phyloP scores from a whole-genome alignment of 2,797 vertebrate genomes.

The Hapalemur alaotrensis region DNA sequence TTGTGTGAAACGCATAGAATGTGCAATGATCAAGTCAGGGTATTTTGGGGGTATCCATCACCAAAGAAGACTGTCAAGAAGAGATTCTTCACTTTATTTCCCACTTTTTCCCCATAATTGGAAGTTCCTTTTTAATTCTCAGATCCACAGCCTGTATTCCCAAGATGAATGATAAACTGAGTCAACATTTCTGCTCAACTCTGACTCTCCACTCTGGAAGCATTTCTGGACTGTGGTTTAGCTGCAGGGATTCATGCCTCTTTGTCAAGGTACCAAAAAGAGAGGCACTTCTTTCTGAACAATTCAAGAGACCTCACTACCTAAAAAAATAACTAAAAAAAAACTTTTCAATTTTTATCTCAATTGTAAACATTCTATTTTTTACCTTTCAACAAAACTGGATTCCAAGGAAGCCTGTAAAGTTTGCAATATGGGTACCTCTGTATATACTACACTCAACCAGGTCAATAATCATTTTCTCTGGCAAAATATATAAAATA shows the following conservation, averaged over 20 bases:
- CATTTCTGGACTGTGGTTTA: neutral
- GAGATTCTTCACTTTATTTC: neutral
- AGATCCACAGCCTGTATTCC: neutral
- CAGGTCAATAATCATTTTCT: neutral
- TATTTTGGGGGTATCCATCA: neutral
- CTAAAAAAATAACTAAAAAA: neutral
- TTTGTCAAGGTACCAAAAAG: neutral
- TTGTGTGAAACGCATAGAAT: neutral
- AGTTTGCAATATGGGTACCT: neutral
- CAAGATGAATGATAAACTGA: neutral
- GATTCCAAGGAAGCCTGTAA: neutral
- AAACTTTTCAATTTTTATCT: neutral
- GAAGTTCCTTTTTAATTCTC: neutral
- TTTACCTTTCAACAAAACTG: neutral
- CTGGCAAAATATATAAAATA: neutral
- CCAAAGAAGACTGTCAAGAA: neutral
- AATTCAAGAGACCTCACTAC: neutral
- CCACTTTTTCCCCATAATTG: neutral
- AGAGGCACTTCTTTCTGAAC: neutral
- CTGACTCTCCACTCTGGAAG: neutral
- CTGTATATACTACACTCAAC: neutral
- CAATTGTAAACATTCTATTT: neutral
- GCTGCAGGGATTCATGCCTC: neutral
- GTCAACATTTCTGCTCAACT: neutral
- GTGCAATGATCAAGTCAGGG: neutral